Conservation (phyloP, 2,888 invertebrate genomes). For the Flexamia atlantica region DNA sequence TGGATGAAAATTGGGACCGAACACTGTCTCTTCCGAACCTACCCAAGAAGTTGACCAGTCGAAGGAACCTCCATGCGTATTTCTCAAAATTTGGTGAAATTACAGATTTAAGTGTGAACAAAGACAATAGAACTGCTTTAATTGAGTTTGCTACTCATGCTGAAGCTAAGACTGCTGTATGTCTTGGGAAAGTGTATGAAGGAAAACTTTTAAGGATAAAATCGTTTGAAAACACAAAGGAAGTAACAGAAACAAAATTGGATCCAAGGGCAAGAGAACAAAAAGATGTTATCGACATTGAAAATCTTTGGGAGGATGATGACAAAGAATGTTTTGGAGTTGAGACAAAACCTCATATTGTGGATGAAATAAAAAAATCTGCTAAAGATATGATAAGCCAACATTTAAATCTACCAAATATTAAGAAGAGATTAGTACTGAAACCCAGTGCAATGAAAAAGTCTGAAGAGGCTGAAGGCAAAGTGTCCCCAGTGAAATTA, state of each 20-base stretch:
- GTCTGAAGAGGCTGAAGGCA: background rate
- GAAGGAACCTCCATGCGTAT: slow-evolving; percentile 60
- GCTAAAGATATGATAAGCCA: slow-evolving; percentile 30
- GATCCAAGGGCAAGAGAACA: slow-evolving; percentile 30
- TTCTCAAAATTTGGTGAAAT: slow-evolving; percentile 65
- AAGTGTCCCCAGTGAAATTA: background rate
- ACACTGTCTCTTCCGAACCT: slow-evolving; percentile 56
- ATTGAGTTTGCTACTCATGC: slow-evolving; percentile 70
- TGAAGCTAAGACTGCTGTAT: slow-evolving; percentile 75
- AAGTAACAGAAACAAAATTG: slow-evolving; percentile 30
- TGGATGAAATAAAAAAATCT: slow-evolving; percentile 11
- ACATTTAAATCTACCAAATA: slow-evolving; percentile 18
- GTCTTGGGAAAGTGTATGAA: slow-evolving; percentile 69
- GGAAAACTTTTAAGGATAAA: slow-evolving; percentile 35
- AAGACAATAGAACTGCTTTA: slow-evolving; percentile 54
- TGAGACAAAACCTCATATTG: background rate
- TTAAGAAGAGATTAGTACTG: background rate
- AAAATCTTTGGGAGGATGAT: slow-evolving; percentile 53
- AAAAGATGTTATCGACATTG: slow-evolving; percentile 7
- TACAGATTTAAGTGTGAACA: slow-evolving; percentile 44
- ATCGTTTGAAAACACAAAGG: slow-evolving; percentile 43
- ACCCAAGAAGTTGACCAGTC: slow-evolving; percentile 63
- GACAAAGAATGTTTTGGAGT: slow-evolving; percentile 61
- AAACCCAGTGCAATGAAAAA: background rate
- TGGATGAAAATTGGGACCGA: slow-evolving; percentile 42